Conservation (phyloP, 1,140 invertebrate genomes). For the Zaprionus ornatus region DNA sequence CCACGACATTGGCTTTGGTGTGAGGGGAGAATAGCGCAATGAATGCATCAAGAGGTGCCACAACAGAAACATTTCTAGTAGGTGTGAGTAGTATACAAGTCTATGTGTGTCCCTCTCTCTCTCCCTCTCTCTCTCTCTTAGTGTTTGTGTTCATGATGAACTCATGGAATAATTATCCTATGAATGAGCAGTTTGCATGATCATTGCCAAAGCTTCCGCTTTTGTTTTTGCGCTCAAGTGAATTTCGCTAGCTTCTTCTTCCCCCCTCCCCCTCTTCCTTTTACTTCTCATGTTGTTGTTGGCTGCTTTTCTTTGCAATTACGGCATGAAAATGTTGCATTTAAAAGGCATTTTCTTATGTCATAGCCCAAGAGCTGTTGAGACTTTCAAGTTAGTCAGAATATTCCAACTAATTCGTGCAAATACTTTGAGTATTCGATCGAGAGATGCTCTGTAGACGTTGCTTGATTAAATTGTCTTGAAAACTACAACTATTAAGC, state of each 20-base stretch:
- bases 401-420: slow-evolving; percentile 69
- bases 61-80: slow-evolving; percentile 33
- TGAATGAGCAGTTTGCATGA: slow-evolving; percentile 82
- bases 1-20: slow-evolving; percentile 71
- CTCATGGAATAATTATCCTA: slow-evolving; percentile 82
- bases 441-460: not conserved
- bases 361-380: slow-evolving; percentile 50
- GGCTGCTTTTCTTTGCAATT: slow-evolving; percentile 63
- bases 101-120: not conserved
- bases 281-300: slow-evolving; percentile 17
- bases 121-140: not conserved
- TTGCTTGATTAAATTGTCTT: no score
- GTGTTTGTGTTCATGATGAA: slow-evolving; percentile 53
- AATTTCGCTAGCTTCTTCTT: slow-evolving; percentile 42
- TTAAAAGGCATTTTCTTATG: slow-evolving; percentile 77
- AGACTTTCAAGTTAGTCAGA: slow-evolving; percentile 53
- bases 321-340: slow-evolving; percentile 80
- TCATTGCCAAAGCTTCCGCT: slow-evolving; percentile 82
- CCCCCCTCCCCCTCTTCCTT: slow-evolving; percentile 20
- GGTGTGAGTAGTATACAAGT: slow-evolving; percentile 2
- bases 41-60: slow-evolving; percentile 55
- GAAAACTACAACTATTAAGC: no score
- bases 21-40: slow-evolving; percentile 47
- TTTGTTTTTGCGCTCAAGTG: slow-evolving; percentile 70
- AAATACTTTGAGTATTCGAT: not conserved